Conservation (phyloP, 1,140 invertebrate species). For the Drosophila sproati region DNA sequence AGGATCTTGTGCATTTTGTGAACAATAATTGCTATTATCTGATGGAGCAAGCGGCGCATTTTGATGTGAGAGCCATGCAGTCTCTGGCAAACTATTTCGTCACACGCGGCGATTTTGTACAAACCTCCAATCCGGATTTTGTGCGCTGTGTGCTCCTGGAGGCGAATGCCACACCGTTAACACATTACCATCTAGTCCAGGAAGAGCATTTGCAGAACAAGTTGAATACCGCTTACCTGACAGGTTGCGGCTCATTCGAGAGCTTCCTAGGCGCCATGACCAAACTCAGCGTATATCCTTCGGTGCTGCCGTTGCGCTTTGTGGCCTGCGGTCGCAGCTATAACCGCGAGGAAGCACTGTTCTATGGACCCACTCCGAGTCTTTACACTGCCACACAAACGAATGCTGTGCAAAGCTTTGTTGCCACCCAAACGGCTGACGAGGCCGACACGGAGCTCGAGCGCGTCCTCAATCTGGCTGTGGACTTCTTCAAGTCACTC, state of each 20-base stretch:
- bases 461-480: slow-evolving; percentile 81
- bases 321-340: slow-evolving; percentile 87
- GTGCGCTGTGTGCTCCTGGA: slow-evolving; percentile 87
- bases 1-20: slow-evolving; percentile 86
- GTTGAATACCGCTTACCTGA: slow-evolving; percentile 86
- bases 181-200: slow-evolving; percentile 85
- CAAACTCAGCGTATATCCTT: slow-evolving; percentile 86
- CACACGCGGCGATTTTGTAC: slow-evolving; percentile 81
- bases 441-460: slow-evolving; percentile 85
- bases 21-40: slow-evolving; percentile 86
- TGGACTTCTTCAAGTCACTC: slow-evolving; percentile 86
- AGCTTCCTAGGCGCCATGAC: slow-evolving; percentile 87
- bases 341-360: slow-evolving; percentile 63
- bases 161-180: slow-evolving; percentile 86
- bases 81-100: slow-evolving; percentile 84
- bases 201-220: slow-evolving; percentile 84
- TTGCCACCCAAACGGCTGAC: slow-evolving; percentile 76
- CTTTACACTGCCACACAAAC: slow-evolving; percentile 87
- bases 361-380: slow-evolving; percentile 67
- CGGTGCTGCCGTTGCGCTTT: slow-evolving; percentile 86
- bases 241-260: slow-evolving; percentile 86
- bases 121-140: slow-evolving; percentile 88
- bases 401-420: slow-evolving; percentile 86
- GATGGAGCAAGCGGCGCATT: slow-evolving; percentile 86
- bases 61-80: slow-evolving; percentile 86